phyloP scores from a whole-genome alignment of 2,888 invertebrate genomes.

The Scaeva pyrastri region DNA sequence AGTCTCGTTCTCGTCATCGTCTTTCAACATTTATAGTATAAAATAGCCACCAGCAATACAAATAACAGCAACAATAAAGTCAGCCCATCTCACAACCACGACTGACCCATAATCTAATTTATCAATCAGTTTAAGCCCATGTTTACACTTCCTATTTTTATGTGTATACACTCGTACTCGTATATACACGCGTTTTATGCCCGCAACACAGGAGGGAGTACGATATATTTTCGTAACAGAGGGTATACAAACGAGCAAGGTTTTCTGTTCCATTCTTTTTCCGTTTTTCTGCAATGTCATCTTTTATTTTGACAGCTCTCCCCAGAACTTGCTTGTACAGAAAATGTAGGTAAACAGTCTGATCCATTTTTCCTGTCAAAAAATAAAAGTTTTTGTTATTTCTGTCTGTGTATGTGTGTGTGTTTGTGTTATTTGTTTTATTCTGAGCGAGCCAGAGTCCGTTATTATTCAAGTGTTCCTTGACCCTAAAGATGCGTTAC shows the following conservation, averaged over 20 bases:
- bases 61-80: slow-evolving; percentile 33
- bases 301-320: slow-evolving; percentile 72
- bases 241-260: slow-evolving; percentile 24
- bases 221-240: background rate
- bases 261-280: slow-evolving; percentile 24
- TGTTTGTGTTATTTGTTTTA: too few relatives aligned
- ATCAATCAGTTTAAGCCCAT: slow-evolving; percentile 76
- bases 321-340: slow-evolving; percentile 15
- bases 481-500: slow-evolving; percentile 76
- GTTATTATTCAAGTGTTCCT: slow-evolving; percentile 59
- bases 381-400: slow-evolving; percentile 20
- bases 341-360: slow-evolving; percentile 58
- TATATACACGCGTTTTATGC: slow-evolving; percentile 36
- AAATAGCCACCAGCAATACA: slow-evolving; percentile 63
- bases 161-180: slow-evolving; percentile 37
- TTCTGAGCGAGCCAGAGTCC: background rate
- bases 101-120: slow-evolving; percentile 76
- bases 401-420: slow-evolving; percentile 1
- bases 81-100: slow-evolving; percentile 54
- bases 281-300: slow-evolving; percentile 72
- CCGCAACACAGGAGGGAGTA: slow-evolving; percentile 39
- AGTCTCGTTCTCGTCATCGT: slow-evolving; percentile 40
- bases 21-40: slow-evolving; percentile 31
- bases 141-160: slow-evolving; percentile 74
- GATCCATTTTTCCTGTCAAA: slow-evolving; percentile 71